Evolutionary conservation across 2,113 vertebrate genomes (phyloP).

Genomic region (Dipodomys ordii): DNA sequence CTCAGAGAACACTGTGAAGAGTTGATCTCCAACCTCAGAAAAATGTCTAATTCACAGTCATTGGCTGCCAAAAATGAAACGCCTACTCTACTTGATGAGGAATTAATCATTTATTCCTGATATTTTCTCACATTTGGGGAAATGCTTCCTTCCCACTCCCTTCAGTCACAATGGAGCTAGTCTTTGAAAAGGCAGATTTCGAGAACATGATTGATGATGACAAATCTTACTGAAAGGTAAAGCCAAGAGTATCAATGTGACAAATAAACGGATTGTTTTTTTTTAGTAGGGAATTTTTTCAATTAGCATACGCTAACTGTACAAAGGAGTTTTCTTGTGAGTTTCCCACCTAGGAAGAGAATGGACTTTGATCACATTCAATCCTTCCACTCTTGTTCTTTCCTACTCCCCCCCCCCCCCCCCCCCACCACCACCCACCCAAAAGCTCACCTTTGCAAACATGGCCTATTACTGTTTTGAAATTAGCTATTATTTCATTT

Average conservation of each 20-base stretch:
- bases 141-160: conserved; percentile 43
- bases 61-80: conserved; percentile 46
- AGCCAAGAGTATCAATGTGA: background rate
- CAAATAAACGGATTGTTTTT: background rate
- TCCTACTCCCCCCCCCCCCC: no score
- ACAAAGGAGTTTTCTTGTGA: no score
- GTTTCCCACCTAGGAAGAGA: no score
- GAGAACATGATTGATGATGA: background rate
- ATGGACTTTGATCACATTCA: no score
- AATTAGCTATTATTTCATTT: no score
- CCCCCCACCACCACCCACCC: no score
- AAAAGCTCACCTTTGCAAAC: no score
- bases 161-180: background rate
- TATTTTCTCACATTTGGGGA: conserved; percentile 37
- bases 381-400: no score
- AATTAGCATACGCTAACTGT: no score
- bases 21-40: background rate
- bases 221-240: conserved; percentile 43
- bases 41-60: conserved; percentile 22
- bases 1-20: conserved; percentile 2
- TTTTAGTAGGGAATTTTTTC: no score
- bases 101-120: conserved; percentile 63
- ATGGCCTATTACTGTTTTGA: no score
- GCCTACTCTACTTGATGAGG: background rate
- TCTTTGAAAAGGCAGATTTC: conserved; percentile 19